Base-by-base conservation (phyloP, 2,888 invertebrate species). In the Lepidocyrtoides sp. region DNA sequence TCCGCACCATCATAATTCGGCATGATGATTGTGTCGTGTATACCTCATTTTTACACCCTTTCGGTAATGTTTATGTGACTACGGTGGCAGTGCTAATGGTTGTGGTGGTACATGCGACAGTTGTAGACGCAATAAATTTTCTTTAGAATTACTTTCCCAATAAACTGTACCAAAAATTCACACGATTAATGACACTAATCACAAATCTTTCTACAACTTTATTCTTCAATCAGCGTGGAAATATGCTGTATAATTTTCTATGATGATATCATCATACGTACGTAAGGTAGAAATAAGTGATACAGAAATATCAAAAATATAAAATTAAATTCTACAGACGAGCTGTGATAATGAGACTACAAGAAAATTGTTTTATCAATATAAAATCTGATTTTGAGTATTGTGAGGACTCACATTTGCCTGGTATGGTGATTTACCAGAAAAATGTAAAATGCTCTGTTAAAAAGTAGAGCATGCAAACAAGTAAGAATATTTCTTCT, bases 1-100 rank as follows among this genome's bases (percentile, higher is more conserved):
- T 72, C 72, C 1, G 12, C 14, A 41, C 48, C 29, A 51, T 29
- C 32, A 54, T 54, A 17, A 17, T 32, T 77, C 77, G 29, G 12
- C 32, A 29, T 29, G 29, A 10, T 51, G 54, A 77, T 77, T 77
- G 48, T 54, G 54, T 51, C 51, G 8, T 29, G n/a, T 77, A 29
- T 54, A n/a, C 7, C 29, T 17, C 17, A 75, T 44, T 77, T 77
- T 54, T 77, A 77, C 77, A 26, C 29, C 51, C 26, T 17, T 29
- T 51, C 17, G 26, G 75, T 75, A 77, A 51, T 29, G 51, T 51
- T 77, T 77, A 77, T 77, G n/a, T 77, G 77, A 51, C 77, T 48
- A 51, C 41, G 26, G 48, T 2, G 75, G 26, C 44, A n/a, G 48
- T 14, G 17, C 14, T 69, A 12, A n/a, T 36, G 48, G 48, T 36